These are phyloP conservation scores for Sapajus apella DNA, from an alignment of 2,113 vertebrate genomes.

Conservation along the genomic window DNA sequence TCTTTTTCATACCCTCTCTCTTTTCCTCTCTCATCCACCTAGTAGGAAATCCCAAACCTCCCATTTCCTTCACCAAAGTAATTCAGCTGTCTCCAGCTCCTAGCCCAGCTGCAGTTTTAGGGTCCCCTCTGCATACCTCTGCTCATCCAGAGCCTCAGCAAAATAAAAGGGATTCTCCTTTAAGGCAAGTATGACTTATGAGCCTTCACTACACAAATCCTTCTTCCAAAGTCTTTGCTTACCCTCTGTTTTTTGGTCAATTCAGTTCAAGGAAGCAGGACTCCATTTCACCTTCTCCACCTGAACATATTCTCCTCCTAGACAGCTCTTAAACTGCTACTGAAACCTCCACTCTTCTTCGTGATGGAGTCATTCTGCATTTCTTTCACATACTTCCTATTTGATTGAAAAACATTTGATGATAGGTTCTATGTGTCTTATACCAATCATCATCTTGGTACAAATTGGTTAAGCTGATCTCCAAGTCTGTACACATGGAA, in stretches of 20 bases:
- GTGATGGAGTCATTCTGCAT: not conserved
- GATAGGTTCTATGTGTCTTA: not conserved
- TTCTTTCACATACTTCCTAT: not conserved
- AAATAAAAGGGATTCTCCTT: not conserved
- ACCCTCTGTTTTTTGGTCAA: not conserved
- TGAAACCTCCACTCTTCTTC: not conserved
- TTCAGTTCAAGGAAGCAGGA: not conserved
- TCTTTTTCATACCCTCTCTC: not conserved
- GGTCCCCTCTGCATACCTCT: not conserved
- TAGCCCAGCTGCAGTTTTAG: not conserved
- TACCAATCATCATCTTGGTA: not conserved
- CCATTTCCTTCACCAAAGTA: not conserved
- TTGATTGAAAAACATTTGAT: not conserved
- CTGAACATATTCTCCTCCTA: not conserved
- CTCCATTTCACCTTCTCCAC: not conserved
- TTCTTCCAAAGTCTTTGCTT: conserved; percentile 14
- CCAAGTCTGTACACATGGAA: not conserved
- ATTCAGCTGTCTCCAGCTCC: not conserved
- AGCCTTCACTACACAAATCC: not conserved
- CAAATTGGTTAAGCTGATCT: not conserved
- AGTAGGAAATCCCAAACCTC: not conserved
- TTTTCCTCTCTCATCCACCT: not conserved
- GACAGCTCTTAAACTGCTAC: not conserved
- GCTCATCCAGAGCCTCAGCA: not conserved
- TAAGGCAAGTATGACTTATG: not conserved